Base-by-base conservation (phyloP, 2,888 invertebrate species). In the Drosophila hamatofila region DNA sequence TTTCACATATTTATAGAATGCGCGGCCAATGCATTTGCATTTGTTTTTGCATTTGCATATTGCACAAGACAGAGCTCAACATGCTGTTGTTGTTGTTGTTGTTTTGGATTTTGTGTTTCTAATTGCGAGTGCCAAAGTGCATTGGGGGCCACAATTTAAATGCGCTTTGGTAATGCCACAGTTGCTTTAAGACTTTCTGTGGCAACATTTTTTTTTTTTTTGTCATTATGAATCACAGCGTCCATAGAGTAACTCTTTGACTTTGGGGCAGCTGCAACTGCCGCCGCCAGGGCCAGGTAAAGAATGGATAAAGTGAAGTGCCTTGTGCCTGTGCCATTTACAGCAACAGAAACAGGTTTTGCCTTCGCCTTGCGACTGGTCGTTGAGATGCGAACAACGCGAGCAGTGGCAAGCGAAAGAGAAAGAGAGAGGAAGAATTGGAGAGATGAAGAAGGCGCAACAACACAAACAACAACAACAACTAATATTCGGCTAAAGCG, bases 1-100 rank as follows among this genome's bases (percentile, higher is more conserved):
- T 78, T 73, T 73, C 63, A 73, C 74, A 78, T 82, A 82, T 82
- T 82, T 82, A 87, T 82, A 82, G 82, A 84, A 87, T 87, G 74
- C 63, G 57, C 58, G 46, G 52, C 72, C 69, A 51, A 48, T 25
- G 57, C 57, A 57, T 57, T 41, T 55, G 54, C 54, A 39, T 54
- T 39, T 41, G 37, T 35, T 25, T 52, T 77, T 73, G 58, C 44
- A 77, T 77, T 78, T 78, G 77, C 73, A 78, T 78, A 74, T 59
- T 61, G 58, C 60, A 60, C 54, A 55, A 72, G 60, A 42, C 37
- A 12, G 37, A 48, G 60, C 23, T 16, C 37, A 7, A 16, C 42
- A 3, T 12, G 42, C 21, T 37, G 21, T 41, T 49, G 7, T 23
- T 37, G 37, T n/a, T 59, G 21, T 46, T 62, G 41, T 44, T 42